Evolutionary conservation across 1,140 invertebrate species (phyloP), one percentile per base, ranked within the genome.

Genomic region (Phenacoccus solenopsis): DNA sequence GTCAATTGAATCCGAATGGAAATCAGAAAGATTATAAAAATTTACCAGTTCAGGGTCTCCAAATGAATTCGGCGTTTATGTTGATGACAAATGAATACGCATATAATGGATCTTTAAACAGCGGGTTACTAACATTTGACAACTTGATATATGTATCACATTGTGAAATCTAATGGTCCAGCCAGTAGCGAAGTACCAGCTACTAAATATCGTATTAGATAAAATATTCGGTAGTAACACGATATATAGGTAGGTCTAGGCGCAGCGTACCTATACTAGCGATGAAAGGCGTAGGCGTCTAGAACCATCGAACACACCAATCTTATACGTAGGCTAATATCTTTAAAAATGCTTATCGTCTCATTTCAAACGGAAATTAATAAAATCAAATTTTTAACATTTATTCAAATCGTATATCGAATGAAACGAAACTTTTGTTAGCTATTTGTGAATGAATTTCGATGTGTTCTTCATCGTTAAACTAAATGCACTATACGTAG

Each of bases 111-210:
- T 64, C 59, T 27, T 64, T 27, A 64, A 24, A 27, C 59, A 64
- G 59, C 59, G 25, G 59, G 59, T 27, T 25, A 64, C 59, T 27
- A 64, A 20, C 25, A 20, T 64, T 64, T 64, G 59, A 64, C 59
- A 64, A 64, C 59, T 64, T 64, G 10, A 64, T 64, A 64, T 64
- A 64, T 64, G 59, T 64, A 64, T 64, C 59, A 64, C 59, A 64
- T 25, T 27, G 59, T 64, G 21, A 27, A 25, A 64, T 64, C 59
- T 64, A 64, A 64, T 64, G 59, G 59, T 64, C 25, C 25, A 24
- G 59, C 25, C 59, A 22, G 59, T 64, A 64, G 59, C 59, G 59
- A 24, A 64, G 59, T 64, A 64, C 25, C 16, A 49, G 13, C 38
- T n/a, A 49, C 38, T 49, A 49, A 49, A 49, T 49, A 49, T 49